Conservation (phyloP, 2,797 vertebrate genomes). For the Triplophysa bombifrons region DNA sequence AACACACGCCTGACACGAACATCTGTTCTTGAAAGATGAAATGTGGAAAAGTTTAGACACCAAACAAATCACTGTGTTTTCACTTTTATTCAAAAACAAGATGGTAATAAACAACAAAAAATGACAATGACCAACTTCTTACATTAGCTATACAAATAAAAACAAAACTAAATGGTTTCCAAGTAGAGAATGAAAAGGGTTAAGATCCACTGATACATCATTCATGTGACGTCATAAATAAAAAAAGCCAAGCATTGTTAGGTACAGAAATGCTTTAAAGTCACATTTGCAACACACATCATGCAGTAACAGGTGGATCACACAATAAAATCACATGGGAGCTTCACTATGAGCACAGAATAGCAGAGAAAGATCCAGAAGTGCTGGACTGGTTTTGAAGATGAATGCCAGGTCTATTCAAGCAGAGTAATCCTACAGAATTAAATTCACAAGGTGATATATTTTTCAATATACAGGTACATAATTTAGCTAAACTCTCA, state of each 20-base stretch:
- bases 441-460: constrained; percentile 6
- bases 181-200: constrained; percentile 1
- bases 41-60: not conserved
- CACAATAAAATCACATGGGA: not conserved
- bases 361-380: not conserved
- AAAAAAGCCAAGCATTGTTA: not conserved
- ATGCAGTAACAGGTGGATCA: constrained; percentile 7
- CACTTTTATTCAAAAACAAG: constrained; percentile 70
- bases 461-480: too few species aligned
- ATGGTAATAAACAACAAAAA: constrained; percentile 42
- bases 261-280: not conserved
- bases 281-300: not conserved
- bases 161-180: not conserved
- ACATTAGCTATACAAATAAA: constrained; percentile 31
- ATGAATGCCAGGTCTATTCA: constrained; percentile 49
- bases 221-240: constrained; percentile 20
- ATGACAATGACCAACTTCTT: constrained; percentile 57
- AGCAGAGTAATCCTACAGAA: constrained; percentile 74
- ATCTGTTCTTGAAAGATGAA: not conserved
- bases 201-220: constrained; percentile 11
- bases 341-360: not conserved
- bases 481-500: too few species aligned
- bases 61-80: constrained; percentile 40
- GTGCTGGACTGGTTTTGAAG: not conserved
- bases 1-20: not conserved